Evolutionary conservation across 2,113 vertebrate species (phyloP).

Genomic region (Cyprinodon brontotheroides): DNA sequence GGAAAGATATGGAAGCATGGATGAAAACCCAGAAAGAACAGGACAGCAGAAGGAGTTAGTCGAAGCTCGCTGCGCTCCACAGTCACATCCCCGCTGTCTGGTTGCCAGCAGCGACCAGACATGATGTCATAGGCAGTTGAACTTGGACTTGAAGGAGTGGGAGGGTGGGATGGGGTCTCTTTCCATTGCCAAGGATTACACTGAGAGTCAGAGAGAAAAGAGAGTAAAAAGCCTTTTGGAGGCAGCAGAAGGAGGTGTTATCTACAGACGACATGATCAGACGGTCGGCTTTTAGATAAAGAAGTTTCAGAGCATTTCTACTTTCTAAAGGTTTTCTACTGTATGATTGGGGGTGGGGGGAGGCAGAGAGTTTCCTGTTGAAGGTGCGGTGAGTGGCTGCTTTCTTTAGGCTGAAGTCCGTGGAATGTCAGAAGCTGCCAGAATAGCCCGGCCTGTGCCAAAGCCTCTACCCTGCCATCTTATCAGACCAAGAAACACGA

Average conservation of each 20-base stretch:
- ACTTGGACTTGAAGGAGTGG: conserved; percentile 84
- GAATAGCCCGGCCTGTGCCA: conserved; percentile 48
- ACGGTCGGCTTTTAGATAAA: conserved; percentile 23
- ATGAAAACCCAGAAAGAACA: conserved; percentile 52
- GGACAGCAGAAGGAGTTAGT: conserved; percentile 62
- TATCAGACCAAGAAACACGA: conserved; percentile 70
- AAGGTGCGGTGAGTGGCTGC: conserved; percentile 53
- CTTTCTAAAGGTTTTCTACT: conserved; percentile 29
- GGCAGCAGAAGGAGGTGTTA: conserved; percentile 67
- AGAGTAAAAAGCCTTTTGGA: conserved; percentile 49
- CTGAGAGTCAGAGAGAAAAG: conserved; percentile 64
- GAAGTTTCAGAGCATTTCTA: conserved; percentile 33
- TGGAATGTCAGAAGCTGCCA: conserved; percentile 70
- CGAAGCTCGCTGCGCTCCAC: conserved; percentile 79
- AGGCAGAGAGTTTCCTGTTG: conserved; percentile 42
- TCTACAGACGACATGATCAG: conserved; percentile 54
- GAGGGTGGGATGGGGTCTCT: conserved; percentile 75
- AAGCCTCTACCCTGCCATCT: conserved; percentile 60
- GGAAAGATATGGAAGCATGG: conserved; percentile 12
- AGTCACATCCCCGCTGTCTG: conserved; percentile 88
- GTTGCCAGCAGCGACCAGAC: conserved; percentile 89
- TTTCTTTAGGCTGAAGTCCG: conserved; percentile 42
- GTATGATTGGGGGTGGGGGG: conserved; percentile 13
- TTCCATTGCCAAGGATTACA: conserved; percentile 82
- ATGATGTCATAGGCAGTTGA: conserved; percentile 91